phyloP scores from a whole-genome alignment of 2,888 invertebrate genomes.

The Mythimna ferrago region DNA sequence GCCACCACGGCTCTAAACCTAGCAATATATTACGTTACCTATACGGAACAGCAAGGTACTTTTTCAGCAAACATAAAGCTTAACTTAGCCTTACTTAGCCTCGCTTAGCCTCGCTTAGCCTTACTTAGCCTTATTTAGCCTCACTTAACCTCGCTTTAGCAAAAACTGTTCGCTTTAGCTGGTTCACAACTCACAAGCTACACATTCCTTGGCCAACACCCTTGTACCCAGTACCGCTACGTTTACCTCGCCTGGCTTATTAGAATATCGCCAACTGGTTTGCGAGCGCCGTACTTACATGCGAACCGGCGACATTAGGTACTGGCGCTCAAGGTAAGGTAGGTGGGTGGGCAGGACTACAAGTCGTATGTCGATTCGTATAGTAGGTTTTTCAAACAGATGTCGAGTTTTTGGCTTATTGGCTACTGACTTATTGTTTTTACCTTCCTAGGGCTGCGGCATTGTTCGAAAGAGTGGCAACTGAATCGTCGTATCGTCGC shows the following conservation, averaged over 20 bases:
- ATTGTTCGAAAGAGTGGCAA: too few species aligned
- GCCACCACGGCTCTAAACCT: too few species aligned
- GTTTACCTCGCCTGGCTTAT: conserved; percentile 57
- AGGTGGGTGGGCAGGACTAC: conserved; percentile 36
- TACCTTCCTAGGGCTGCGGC: not conserved
- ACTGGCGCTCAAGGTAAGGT: conserved; percentile 29
- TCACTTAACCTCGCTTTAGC: conserved; percentile 3
- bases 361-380: conserved; percentile 7
- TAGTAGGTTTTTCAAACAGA: conserved; percentile 20
- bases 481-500: too few species aligned
- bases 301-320: conserved; percentile 48
- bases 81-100: too few species aligned
- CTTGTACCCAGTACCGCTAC: conserved; percentile 57
- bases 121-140: too few species aligned
- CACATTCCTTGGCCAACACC: conserved; percentile 60
- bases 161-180: conserved; percentile 7
- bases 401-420: conserved; percentile 17
- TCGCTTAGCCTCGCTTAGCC: not conserved
- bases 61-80: too few species aligned
- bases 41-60: too few species aligned
- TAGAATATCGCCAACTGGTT: conserved; percentile 65
- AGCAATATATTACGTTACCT: too few species aligned
- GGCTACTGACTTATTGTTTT: not conserved
- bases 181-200: conserved; percentile 22
- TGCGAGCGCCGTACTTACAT: conserved; percentile 42